Conservation (phyloP, 37 sponge, comb jelly and placozoan genomes). For the Lycopodina hypogea region DNA sequence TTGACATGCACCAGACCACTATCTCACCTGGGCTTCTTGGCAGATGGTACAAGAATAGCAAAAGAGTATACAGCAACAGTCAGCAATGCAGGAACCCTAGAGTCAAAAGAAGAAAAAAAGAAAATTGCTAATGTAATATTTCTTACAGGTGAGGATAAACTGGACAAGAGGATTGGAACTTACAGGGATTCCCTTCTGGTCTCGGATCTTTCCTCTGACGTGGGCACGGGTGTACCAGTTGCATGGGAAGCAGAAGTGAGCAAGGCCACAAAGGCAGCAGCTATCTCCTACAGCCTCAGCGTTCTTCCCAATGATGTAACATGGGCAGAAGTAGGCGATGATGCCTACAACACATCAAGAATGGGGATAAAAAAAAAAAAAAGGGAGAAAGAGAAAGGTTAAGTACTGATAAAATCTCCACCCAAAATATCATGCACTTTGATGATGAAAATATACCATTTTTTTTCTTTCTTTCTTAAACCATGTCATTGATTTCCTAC, state of each 20-base stretch:
- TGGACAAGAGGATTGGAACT: not conserved
- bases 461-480: no score
- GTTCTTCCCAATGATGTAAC: constrained; percentile 60
- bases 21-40: constrained; percentile 22
- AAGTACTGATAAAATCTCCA: not conserved
- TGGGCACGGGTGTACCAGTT: constrained; percentile 3
- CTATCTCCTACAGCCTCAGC: constrained; percentile 68
- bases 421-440: not conserved
- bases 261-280: constrained; percentile 53
- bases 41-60: constrained; percentile 3
- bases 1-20: no score
- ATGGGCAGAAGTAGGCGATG: constrained; percentile 64
- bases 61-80: not conserved
- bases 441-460: no score
- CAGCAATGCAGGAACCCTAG: constrained; percentile 23
- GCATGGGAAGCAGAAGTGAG: not conserved
- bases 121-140: not conserved
- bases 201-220: constrained; percentile 26
- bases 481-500: no score
- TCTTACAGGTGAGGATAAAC: no score
- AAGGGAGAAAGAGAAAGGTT: not conserved
- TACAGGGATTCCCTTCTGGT: constrained; percentile 19
- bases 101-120: not conserved
- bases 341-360: constrained; percentile 27
- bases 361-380: not conserved